Conservation (phyloP, 1,140 invertebrate genomes). For the Drosophila pruinosa region DNA sequence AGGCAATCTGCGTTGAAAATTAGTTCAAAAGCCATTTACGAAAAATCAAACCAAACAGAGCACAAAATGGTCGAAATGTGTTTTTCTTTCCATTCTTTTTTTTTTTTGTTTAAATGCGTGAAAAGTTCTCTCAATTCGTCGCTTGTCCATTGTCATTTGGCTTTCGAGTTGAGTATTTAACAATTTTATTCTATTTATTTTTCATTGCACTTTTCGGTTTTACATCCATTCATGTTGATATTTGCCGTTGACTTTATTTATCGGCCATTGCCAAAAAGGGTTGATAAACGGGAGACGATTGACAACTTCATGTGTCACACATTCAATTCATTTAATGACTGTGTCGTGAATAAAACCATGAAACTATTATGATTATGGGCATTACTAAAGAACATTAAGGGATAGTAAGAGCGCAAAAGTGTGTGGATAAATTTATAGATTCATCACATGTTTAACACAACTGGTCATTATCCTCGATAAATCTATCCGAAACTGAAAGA, state of each 20-base stretch:
- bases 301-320: constrained; percentile 43
- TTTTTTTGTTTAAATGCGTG: constrained; percentile 40
- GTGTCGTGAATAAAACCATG: constrained; percentile 39
- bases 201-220: constrained; percentile 60
- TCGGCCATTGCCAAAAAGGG: constrained; percentile 49
- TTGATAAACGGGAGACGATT: constrained; percentile 23
- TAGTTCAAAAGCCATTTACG: constrained; percentile 63
- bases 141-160: constrained; percentile 70
- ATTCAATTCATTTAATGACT: constrained; percentile 16
- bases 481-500: neutral
- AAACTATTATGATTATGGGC: constrained; percentile 48
- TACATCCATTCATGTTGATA: constrained; percentile 62
- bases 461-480: neutral
- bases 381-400: constrained; percentile 17
- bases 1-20: constrained; percentile 49
- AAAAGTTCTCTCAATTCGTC: constrained; percentile 61
- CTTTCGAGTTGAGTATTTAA: constrained; percentile 52
- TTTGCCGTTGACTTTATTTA: constrained; percentile 61
- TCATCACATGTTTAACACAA: neutral
- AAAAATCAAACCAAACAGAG: constrained; percentile 32
- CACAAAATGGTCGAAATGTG: constrained; percentile 21
- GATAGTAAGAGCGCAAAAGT: too few relatives aligned
- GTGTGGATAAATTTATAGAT: neutral
- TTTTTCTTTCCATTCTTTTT: constrained; percentile 17
- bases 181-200: constrained; percentile 70